phyloP scores from a whole-genome alignment of 2,888 invertebrate species.

The Acanthococcus lagerstroemiae region DNA sequence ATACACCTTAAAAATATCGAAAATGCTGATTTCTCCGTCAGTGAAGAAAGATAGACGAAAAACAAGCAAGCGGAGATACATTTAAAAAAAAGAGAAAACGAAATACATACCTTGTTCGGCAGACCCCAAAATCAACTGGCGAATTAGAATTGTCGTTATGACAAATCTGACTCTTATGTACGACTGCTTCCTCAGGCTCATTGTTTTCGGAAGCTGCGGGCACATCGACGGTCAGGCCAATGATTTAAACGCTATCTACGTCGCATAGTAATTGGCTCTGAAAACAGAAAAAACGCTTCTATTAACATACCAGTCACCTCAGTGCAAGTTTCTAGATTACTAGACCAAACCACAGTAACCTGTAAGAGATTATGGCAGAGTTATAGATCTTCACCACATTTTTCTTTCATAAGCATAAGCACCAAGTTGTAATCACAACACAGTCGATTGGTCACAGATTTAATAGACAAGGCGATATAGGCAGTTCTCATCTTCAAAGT shows the following conservation, averaged over 20 bases:
- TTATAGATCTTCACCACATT: no score
- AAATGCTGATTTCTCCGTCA: background rate
- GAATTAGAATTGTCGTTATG: slow-evolving; percentile 15
- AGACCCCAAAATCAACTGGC: slow-evolving; percentile 9
- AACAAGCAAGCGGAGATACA: background rate
- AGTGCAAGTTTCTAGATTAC: no score
- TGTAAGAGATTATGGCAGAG: no score
- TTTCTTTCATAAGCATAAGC: no score
- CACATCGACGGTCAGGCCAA: slow-evolving; percentile 15
- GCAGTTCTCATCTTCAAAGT: no score
- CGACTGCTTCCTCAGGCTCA: slow-evolving; percentile 11
- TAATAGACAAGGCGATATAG: no score
- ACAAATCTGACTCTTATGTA: slow-evolving; percentile 14
- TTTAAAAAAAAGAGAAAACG: background rate
- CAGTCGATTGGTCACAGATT: no score
- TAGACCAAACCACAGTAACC: no score
- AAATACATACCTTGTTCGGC: slow-evolving; percentile 18
- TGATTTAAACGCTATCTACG: slow-evolving; percentile 21
- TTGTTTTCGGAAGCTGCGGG: slow-evolving; percentile 1
- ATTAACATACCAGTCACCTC: no score
- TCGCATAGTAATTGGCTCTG: slow-evolving; percentile 19
- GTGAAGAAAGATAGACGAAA: background rate
- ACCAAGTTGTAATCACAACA: no score
- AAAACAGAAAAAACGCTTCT: slow-evolving; percentile 2
- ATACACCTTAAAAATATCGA: no score